Evolutionary conservation across 1,140 invertebrate genomes (phyloP), one percentile per base, ranked within the genome.

Genomic region (Ruditapes philippinarum): DNA sequence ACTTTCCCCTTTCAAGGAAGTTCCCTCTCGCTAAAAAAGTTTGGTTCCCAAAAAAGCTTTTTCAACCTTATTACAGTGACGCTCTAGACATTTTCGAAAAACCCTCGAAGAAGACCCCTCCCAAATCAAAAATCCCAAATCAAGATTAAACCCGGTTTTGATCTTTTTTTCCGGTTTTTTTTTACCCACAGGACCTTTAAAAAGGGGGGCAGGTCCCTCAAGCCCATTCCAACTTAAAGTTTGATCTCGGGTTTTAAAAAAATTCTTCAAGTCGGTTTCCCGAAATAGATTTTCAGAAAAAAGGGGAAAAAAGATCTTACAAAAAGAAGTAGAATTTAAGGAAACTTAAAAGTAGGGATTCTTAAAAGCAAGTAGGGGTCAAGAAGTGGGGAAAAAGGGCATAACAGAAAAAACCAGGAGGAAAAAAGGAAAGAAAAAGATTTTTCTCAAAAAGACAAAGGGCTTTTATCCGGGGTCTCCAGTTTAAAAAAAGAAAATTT

Each of bases 151-250:
- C 91, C 57, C 62, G 90, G 2, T 91, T 91, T 49, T 78, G 91
- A 36, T 94, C 94, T 7, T 74, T n/a, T n/a, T n/a, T n/a, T n/a
- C n/a, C n/a, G n/a, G n/a, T n/a, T n/a, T n/a, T n/a, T n/a, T n/a
- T n/a, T n/a, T n/a, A n/a, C n/a, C n/a, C n/a, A n/a, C n/a, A n/a
- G n/a, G n/a, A n/a, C 92, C 49, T 93, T 90, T 12, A 81, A 90
- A 49, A 81, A 65, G 1, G 89, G 88, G 68, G 31, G 81, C 38
- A 62, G 89, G 17, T 93, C n/a, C 91, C 25, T 86, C 73, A 57
- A 93, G 91, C n/a, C 80, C 93, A 94, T 60, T 93, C 93, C 25
- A 91, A 93, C 70, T 93, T n/a, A n/a, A 93, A 74, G 93, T 92
- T 81, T 82, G 92, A 57, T 92, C 92, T 51, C 79, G 92, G 12